These are phyloP conservation scores for Drosophila crucigera DNA, from an alignment of 2,888 invertebrate genomes.

Conservation along the genomic window DNA sequence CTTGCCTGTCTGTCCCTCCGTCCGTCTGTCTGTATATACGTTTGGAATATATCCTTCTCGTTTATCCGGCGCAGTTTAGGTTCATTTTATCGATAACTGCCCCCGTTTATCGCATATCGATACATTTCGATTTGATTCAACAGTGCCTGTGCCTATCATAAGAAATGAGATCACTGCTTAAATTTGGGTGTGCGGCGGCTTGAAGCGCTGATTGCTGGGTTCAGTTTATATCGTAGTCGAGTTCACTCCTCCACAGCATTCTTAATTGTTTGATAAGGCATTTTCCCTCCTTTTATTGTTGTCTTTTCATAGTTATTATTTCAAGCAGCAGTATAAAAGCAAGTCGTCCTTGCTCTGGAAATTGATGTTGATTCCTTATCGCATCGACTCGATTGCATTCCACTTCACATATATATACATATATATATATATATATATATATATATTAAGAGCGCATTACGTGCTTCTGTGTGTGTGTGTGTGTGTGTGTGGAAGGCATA, in stretches of 20 bases:
- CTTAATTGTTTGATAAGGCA: background rate
- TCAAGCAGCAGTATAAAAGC: constrained; percentile 12
- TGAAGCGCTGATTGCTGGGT: background rate
- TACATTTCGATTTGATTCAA: background rate
- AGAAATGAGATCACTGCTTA: background rate
- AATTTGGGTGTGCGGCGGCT: background rate
- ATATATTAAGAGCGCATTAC: background rate
- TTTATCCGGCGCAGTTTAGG: background rate
- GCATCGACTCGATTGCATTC: constrained; percentile 32
- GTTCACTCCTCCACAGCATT: background rate
- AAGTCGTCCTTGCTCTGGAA: constrained; percentile 30
- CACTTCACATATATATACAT: background rate
- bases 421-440: constrained; percentile 3
- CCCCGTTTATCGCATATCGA: background rate
- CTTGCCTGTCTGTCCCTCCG: background rate
- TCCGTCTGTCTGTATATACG: background rate
- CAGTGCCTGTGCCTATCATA: background rate
- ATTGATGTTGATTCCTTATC: constrained; percentile 41
- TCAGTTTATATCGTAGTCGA: background rate
- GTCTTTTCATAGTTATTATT: background rate
- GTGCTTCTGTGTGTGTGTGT: background rate
- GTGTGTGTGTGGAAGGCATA: constrained; percentile 6
- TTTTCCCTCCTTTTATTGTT: background rate
- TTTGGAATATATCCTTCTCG: background rate
- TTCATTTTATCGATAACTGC: background rate